Percentiles rank a stretch among this genome's conserved stretches.
Conservation (phyloP, 2,113 vertebrate species). For the Glaucidium brasilianum region DNA sequence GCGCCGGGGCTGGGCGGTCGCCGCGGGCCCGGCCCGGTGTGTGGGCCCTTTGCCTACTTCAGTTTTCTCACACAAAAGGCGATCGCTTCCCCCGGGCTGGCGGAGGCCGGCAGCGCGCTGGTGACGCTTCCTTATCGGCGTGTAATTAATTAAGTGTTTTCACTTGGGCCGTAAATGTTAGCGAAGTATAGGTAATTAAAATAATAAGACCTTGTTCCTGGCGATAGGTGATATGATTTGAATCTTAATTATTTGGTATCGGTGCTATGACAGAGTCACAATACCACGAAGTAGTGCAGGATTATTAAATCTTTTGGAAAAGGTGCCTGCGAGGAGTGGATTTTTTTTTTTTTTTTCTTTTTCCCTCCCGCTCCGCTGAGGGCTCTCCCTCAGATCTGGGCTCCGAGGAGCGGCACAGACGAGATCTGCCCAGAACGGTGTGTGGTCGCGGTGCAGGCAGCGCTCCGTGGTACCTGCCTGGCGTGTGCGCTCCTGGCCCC, state of each 20-base stretch:
- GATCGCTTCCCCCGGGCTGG: neutral
- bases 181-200: constrained; percentile 10
- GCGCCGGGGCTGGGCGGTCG: neutral
- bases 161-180: neutral
- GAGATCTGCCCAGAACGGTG: fast-evolving
- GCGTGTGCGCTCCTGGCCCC: neutral
- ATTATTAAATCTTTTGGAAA: neutral
- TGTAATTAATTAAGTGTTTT: constrained; percentile 3
- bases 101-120: neutral
- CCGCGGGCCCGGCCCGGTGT: neutral
- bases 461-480: neutral
- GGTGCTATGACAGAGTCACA: neutral
- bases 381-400: neutral
- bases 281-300: neutral
- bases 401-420: neutral
- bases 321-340: neutral
- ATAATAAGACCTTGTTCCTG: neutral
- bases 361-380: neutral
- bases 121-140: neutral
- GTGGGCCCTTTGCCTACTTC: neutral
- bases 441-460: fast-evolving
- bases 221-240: neutral
- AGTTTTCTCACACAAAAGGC: neutral
- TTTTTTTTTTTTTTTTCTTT: too few relatives aligned
- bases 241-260: neutral